Evolutionary conservation across 2,797 vertebrate species (phyloP).

Genomic region (Microcaecilia unicolor): DNA sequence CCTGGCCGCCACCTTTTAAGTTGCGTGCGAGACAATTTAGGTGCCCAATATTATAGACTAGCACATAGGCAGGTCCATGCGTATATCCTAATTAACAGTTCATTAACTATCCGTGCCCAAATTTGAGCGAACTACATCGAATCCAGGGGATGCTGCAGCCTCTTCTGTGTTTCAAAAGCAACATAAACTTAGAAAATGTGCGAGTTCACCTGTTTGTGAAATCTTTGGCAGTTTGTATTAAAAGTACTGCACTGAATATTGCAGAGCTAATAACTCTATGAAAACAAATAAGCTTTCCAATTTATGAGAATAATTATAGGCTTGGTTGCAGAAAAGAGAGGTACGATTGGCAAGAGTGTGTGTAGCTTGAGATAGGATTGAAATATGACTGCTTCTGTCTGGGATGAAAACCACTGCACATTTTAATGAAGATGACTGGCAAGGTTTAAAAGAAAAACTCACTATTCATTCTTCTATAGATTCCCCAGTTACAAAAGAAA

Average conservation of each 20-base stretch:
- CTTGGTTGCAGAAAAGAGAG: too few species aligned
- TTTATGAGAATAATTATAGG: background rate
- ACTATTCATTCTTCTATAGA: slow-evolving; percentile 8
- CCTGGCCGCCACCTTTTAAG: too few species aligned
- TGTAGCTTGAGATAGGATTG: background rate
- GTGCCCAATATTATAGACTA: too few species aligned
- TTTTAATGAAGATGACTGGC: background rate
- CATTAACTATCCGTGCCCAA: too few species aligned
- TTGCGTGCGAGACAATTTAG: too few species aligned
- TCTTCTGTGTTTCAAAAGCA: slow-evolving; percentile 1
- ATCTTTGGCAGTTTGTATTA: too few species aligned
- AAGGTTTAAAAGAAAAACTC: slow-evolving; percentile 1
- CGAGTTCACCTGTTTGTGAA: accelerated
- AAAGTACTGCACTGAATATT: accelerated
- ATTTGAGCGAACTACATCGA: too few species aligned
- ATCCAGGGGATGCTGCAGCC: too few species aligned
- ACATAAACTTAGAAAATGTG: background rate
- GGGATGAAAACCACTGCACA: background rate
- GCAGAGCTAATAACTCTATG: slow-evolving; percentile 2
- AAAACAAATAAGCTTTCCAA: background rate
- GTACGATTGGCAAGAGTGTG: background rate
- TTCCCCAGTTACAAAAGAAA: background rate
- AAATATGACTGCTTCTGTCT: background rate
- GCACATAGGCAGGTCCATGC: too few species aligned
- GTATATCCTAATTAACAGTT: too few species aligned